A percentile compares a stretch with the other conserved stretches of the same genome.
phyloP scores from a whole-genome alignment of 1,140 invertebrate species.

The Pemphigus obesinymphae region DNA sequence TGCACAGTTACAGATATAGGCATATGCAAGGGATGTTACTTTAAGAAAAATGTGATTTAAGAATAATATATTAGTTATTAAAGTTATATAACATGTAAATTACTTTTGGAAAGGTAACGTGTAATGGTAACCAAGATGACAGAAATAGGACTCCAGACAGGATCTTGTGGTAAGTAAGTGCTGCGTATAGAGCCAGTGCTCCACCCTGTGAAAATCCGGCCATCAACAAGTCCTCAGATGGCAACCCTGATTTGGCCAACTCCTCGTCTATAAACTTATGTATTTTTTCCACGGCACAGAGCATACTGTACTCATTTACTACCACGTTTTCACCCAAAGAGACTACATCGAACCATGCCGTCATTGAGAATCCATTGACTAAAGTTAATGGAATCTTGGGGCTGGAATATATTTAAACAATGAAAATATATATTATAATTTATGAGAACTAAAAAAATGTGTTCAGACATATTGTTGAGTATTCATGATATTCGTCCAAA shows the following conservation, averaged over 20 bases:
- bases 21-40: no score
- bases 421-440: no score
- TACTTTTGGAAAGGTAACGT: conserved; percentile 73
- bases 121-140: conserved; percentile 91
- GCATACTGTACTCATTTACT: conserved; percentile 85
- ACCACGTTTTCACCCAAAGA: conserved; percentile 75
- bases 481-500: no score
- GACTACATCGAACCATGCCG: conserved; percentile 92
- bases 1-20: no score
- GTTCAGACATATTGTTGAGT: no score
- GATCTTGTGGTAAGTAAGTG: conserved; percentile 70
- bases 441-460: no score
- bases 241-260: conserved; percentile 69
- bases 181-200: conserved; percentile 84
- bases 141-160: conserved; percentile 85
- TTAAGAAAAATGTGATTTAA: no score
- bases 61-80: no score
- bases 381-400: conserved; percentile 85
- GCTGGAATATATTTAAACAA: no score
- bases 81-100: no score
- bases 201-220: conserved; percentile 87
- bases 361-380: conserved; percentile 88
- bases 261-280: conserved; percentile 81
- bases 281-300: conserved; percentile 69
- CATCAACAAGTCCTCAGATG: conserved; percentile 68